phyloP scores from a whole-genome alignment of 2,797 vertebrate genomes.

The Sebastes diaconus region DNA sequence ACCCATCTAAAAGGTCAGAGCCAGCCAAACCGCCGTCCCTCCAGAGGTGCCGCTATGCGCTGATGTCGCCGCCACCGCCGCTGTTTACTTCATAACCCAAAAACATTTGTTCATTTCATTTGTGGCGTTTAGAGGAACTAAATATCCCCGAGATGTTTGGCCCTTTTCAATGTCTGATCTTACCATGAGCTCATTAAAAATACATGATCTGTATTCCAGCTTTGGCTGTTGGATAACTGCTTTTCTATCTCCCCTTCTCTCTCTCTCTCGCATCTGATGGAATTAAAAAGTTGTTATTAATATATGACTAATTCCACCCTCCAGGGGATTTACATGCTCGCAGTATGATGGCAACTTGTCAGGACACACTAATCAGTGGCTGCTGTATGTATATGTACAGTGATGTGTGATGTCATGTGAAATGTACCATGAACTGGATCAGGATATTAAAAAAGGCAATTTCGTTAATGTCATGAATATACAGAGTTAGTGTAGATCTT shows the following conservation, averaged over 20 bases:
- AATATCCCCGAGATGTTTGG: constrained; percentile 74
- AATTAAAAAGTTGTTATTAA: constrained; percentile 73
- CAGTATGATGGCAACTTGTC: constrained; percentile 38
- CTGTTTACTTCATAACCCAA: constrained; percentile 56
- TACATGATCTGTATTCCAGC: constrained; percentile 68
- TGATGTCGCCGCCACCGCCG: background rate
- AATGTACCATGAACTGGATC: constrained; percentile 24
- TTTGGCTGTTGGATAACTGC: constrained; percentile 65
- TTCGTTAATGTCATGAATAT: background rate
- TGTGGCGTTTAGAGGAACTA: constrained; percentile 71
- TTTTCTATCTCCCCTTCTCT: constrained; percentile 34
- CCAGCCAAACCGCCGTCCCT: constrained; percentile 17
- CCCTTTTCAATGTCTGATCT: constrained; percentile 65
- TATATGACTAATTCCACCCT: constrained; percentile 60
- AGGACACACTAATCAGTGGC: constrained; percentile 46
- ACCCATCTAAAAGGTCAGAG: constrained; percentile 65
- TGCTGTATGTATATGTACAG: background rate
- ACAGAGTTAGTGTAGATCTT: background rate
- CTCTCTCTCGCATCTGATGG: constrained; percentile 42
- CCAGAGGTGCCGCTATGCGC: background rate
- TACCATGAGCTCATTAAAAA: constrained; percentile 77
- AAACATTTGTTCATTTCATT: constrained; percentile 75
- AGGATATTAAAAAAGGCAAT: background rate
- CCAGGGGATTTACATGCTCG: constrained; percentile 54
- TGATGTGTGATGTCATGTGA: constrained; percentile 21